These are phyloP conservation scores for Caenorhabditis sp. DNA, from an alignment of 2,888 invertebrate species.

Conservation along the genomic window DNA sequence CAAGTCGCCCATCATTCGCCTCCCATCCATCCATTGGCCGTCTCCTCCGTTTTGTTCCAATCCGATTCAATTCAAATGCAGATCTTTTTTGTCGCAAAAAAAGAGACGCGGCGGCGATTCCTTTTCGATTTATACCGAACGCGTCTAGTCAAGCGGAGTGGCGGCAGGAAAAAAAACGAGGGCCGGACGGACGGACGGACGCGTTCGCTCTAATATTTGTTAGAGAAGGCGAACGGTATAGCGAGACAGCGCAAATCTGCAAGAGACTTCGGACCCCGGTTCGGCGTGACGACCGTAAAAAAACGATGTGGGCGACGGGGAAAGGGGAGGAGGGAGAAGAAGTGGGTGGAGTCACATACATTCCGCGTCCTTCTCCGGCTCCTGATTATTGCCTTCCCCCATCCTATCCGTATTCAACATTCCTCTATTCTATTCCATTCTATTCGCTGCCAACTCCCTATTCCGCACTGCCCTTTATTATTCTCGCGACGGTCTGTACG, in stretches of 20 bases:
- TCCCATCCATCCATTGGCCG: not conserved
- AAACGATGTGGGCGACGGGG: not conserved
- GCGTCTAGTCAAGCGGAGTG: not conserved
- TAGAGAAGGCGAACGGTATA: not conserved
- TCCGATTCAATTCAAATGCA: constrained; percentile 3
- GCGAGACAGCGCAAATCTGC: constrained; percentile 31
- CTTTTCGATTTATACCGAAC: not conserved
- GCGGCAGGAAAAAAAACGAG: constrained; percentile 22
- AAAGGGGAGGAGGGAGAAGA: not conserved
- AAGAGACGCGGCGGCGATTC: not conserved
- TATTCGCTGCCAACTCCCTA: constrained; percentile 3
- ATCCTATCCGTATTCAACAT: no score
- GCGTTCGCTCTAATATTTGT: constrained; percentile 44
- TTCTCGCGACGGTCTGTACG: not conserved
- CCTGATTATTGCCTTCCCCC: constrained; percentile 41
- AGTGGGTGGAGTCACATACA: constrained; percentile 18
- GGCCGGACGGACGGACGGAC: constrained; percentile 4
- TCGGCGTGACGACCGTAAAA: constrained; percentile 43
- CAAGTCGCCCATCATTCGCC: not conserved
- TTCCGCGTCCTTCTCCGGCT: constrained; percentile 2
- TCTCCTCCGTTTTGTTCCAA: not conserved
- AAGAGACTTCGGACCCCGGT: constrained; percentile 20
- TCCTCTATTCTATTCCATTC: constrained; percentile 8
- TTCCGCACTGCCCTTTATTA: no score
- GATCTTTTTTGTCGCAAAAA: not conserved